A percentile compares a stretch with the other conserved stretches of the same genome.
phyloP scores from a whole-genome alignment of 53 echinoderm and acorn worm genomes.

The Stichopus horrens region DNA sequence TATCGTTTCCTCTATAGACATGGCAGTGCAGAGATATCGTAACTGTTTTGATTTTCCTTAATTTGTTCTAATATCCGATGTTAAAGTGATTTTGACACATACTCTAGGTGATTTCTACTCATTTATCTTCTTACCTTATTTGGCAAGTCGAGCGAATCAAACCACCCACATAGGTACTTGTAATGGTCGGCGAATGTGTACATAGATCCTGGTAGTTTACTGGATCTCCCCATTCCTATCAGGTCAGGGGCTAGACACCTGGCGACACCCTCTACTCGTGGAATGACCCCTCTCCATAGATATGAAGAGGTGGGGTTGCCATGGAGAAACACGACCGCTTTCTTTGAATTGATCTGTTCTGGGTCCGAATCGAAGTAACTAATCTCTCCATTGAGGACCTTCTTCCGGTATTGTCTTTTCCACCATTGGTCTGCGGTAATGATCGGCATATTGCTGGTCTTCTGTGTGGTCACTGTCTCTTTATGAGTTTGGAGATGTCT shows the following conservation, averaged over 20 bases:
- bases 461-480: not conserved
- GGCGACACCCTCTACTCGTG: constrained; percentile 57
- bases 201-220: constrained; percentile 51
- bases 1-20: too few relatives aligned
- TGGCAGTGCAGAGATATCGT: too few relatives aligned
- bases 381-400: constrained; percentile 57
- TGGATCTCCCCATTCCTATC: constrained; percentile 63
- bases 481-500: not conserved
- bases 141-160: constrained; percentile 55
- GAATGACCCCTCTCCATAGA: constrained; percentile 69
- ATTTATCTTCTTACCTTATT: constrained; percentile 35
- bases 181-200: constrained; percentile 67
- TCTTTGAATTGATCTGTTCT: constrained; percentile 23
- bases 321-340: constrained; percentile 63
- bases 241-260: constrained; percentile 68
- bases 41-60: too few relatives aligned
- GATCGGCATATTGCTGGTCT: constrained; percentile 29
- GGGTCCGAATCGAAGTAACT: constrained; percentile 71
- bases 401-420: constrained; percentile 46
- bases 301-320: constrained; percentile 78
- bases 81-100: too few relatives aligned
- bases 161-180: constrained; percentile 60
- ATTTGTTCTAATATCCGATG: too few relatives aligned
- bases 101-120: too few relatives aligned
- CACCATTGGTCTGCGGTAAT: constrained; percentile 65